Conservation (phyloP, 2,797 vertebrate genomes). For the Crypturellus tataupa region DNA sequence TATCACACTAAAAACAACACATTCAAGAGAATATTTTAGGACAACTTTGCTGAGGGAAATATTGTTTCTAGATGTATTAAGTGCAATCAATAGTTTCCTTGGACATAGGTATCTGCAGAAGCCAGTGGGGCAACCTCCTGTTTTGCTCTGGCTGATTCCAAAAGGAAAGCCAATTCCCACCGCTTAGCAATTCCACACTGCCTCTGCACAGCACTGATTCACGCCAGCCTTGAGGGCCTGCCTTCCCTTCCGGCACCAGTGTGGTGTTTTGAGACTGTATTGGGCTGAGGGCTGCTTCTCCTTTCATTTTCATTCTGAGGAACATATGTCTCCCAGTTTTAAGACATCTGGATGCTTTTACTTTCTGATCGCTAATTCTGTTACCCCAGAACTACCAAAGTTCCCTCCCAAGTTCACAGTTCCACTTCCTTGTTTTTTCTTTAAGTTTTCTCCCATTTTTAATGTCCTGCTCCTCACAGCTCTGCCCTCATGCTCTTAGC, state of each 20-base stretch:
- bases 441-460: background rate
- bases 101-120: background rate
- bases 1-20: background rate
- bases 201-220: background rate
- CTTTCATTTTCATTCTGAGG: constrained; percentile 69
- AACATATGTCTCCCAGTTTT: background rate
- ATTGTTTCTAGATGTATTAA: background rate
- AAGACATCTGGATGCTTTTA: background rate
- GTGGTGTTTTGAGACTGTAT: background rate
- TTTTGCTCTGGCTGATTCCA: background rate
- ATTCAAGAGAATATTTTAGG: constrained; percentile 24
- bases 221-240: background rate
- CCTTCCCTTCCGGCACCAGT: background rate
- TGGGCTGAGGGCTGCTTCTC: background rate
- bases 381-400: background rate
- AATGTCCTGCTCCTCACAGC: background rate
- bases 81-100: background rate
- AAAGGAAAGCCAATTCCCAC: background rate
- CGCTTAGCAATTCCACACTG: background rate
- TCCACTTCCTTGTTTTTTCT: background rate
- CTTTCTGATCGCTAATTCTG: constrained; percentile 46
- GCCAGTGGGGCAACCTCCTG: background rate
- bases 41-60: background rate
- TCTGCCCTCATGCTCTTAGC: background rate
- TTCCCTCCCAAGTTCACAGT: background rate